phyloP scores from a whole-genome alignment of 1,140 invertebrate genomes.

The Heliconius melpomene region DNA sequence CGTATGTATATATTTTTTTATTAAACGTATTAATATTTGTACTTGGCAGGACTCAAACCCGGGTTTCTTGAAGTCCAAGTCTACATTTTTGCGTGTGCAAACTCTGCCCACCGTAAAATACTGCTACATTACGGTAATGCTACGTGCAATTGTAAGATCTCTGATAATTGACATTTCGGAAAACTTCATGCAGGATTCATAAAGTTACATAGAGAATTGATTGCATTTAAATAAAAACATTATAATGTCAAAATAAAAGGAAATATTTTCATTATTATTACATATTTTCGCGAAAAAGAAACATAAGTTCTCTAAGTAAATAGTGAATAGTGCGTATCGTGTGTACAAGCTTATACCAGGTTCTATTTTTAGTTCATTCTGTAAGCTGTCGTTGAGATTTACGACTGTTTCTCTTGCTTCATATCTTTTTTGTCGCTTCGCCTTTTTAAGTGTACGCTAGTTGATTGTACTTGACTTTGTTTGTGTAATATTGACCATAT shows the following conservation, averaged over 20 bases:
- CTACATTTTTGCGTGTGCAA: no score
- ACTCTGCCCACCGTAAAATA: background rate
- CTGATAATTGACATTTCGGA: background rate
- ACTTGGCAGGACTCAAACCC: no score
- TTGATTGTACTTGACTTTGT: background rate
- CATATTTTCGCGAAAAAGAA: background rate
- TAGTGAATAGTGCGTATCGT: background rate
- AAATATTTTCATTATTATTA: no score
- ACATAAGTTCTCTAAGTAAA: background rate
- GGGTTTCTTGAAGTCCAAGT: no score
- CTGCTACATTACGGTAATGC: slow-evolving; percentile 1
- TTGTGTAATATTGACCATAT: background rate
- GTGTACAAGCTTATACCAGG: slow-evolving; percentile 15
- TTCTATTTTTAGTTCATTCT: slow-evolving; percentile 41
- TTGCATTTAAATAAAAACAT: no score
- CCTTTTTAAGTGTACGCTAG: background rate
- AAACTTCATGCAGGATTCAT: background rate
- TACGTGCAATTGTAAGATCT: slow-evolving; percentile 6
- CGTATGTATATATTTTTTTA: no score
- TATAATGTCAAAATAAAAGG: no score
- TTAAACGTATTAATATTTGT: no score
- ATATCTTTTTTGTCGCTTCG: slow-evolving; percentile 30
- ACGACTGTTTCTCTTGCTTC: slow-evolving; percentile 34
- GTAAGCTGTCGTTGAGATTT: slow-evolving; percentile 39
- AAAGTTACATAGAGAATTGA: no score